Evolutionary conservation across 1,140 invertebrate genomes (phyloP).

Genomic region (Listronotus oregonensis): DNA sequence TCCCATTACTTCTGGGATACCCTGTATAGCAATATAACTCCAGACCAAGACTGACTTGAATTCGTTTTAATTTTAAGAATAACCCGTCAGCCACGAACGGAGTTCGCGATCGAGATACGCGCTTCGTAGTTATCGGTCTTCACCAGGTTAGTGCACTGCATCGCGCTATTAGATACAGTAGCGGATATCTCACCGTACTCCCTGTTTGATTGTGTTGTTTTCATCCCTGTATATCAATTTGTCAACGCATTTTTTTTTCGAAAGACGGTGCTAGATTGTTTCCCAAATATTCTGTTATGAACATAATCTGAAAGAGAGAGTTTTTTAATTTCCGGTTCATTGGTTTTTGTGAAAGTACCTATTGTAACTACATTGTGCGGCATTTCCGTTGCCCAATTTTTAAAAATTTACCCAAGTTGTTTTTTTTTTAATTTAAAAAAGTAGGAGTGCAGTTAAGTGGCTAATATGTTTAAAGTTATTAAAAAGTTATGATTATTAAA

Average conservation of each 20-base stretch:
- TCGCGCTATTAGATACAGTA: constrained; percentile 26
- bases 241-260: neutral
- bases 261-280: neutral
- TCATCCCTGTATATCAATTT: neutral
- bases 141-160: constrained; percentile 26
- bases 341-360: constrained; percentile 22
- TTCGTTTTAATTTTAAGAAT: no score
- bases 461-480: no score
- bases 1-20: no score
- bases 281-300: neutral
- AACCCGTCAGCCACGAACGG: constrained; percentile 1
- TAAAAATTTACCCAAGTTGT: neutral
- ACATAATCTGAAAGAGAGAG: constrained; percentile 3
- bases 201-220: neutral
- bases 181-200: neutral
- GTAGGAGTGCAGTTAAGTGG: neutral
- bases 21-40: no score
- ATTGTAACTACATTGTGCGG: no score
- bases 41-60: no score
- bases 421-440: neutral
- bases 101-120: constrained; percentile 20
- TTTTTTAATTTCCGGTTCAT: constrained; percentile 16
- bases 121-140: constrained; percentile 6
- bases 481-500: no score
- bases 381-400: constrained; percentile 7